phyloP scores from a whole-genome alignment of 2,888 invertebrate genomes.

The Andrena praecox region DNA sequence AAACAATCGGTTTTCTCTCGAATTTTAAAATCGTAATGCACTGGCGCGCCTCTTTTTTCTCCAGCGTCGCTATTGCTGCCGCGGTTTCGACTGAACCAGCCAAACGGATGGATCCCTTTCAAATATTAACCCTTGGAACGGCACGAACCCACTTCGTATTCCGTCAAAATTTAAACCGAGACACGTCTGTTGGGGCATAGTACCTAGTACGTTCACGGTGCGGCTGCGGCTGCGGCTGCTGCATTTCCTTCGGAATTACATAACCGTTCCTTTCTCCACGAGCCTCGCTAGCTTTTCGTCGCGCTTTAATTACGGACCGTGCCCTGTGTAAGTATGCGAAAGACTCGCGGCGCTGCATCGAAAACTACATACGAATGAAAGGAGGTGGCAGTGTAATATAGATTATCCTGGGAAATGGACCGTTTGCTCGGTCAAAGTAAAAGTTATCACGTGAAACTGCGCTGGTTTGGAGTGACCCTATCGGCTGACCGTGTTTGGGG shows the following conservation, averaged over 20 bases:
- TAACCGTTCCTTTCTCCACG: background rate
- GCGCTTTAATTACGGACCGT: conserved; percentile 2
- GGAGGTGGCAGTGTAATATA: background rate
- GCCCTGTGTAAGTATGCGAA: background rate
- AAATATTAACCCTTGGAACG: conserved; percentile 54
- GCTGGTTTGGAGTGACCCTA: too few relatives aligned
- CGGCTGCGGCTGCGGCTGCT: background rate
- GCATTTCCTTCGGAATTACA: conserved; percentile 25
- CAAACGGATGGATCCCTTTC: conserved; percentile 29
- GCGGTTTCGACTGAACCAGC: conserved; percentile 7
- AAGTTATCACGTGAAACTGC: too few relatives aligned
- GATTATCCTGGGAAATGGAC: too few relatives aligned
- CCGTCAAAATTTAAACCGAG: conserved; percentile 55
- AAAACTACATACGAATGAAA: background rate
- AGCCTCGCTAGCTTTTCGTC: background rate
- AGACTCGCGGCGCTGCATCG: background rate
- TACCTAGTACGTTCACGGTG: background rate
- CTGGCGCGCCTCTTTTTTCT: conserved; percentile 14
- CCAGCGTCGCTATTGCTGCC: conserved; percentile 13
- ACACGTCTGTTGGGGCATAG: conserved; percentile 4
- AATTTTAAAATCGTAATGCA: conserved; percentile 69
- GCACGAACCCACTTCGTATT: conserved; percentile 7
- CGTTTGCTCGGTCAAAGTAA: too few relatives aligned
- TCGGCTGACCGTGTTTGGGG: too few relatives aligned
- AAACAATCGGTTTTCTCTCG: conserved; percentile 66